Base-by-base conservation (phyloP, 1,140 invertebrate genomes). In the Rhagoletis zephyria region DNA sequence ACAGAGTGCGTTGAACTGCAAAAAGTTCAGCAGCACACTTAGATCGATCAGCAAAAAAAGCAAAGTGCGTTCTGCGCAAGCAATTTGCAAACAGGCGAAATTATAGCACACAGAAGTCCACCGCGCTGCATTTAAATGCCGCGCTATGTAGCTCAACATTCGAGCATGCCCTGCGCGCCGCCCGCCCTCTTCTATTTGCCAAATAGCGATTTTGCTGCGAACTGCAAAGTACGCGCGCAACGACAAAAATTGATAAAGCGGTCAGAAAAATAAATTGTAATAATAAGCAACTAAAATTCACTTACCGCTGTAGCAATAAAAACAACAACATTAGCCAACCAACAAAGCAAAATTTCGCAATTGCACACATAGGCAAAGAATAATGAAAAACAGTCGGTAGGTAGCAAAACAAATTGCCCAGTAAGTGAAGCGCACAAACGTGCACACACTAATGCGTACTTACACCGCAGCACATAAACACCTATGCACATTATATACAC, bases 261-360 rank as follows among this genome's bases (percentile, higher is more conserved):
- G 74, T 81, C 74, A 81, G 67, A 56, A 81, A 74, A 81, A 81
- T n/a, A 81, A 81, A 30, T n/a, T 74, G 16, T 81, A 42, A 81
- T 6, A 81, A 81, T 56, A 81, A 81, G 30, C 16, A 81, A 81
- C 16, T 48, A 59, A 56, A 56, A 56, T 56, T 81, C 10, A 56
- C 74, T 81, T 81, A 81, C 74, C 74, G 48, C 48, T 81, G 74
- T 16, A 81, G 16, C 70, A 74, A 42, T 42, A 74, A 74, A 74
- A 74, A 74, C 19, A 48, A 74, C 16, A 5, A 6, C 48, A 9
- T 10, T 10, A 30, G 16, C 56, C 16, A 81, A 1, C 19, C 48
- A 45, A 30, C 74, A 81, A 81, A 81, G 56, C 14, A 81, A 56
- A 30, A 19, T 81, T 81, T 81, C 74, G 74, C 74, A 81, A 81